Evolutionary conservation across 1,140 invertebrate genomes (phyloP), one percentile per base, ranked within the genome.

Genomic region (Heterodera schachtii): DNA sequence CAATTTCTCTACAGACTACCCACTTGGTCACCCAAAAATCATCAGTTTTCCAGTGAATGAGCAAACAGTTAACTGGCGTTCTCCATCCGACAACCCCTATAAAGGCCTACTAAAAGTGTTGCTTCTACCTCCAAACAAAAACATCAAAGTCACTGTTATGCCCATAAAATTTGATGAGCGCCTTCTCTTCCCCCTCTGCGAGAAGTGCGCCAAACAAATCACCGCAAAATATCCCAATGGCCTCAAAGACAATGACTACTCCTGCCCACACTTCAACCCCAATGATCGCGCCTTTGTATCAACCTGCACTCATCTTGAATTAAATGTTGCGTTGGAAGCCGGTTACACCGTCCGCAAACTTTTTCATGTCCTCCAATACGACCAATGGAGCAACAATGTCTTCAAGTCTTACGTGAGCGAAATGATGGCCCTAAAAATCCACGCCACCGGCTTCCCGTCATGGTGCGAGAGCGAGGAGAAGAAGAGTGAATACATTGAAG

Each of bases 101-200:
- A 60, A 66, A 60, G 75, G 75, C 2, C 44, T 77, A 11, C 43
- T 77, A 0, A 77, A 77, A 44, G 47, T 77, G 5, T 21, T 77
- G 7, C 46, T 77, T 9, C 19, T 60, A 21, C 75, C 75, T 5
- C 75, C 75, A 47, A 52, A 52, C 49, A n/a, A 73, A 2, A 73
- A 77, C 13, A 31, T 70, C 11, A 46, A 66, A 21, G 41, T 77
- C 71, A 52, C 75, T 9, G 75, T 77, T 31, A 77, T 77, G 21
- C 75, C 75, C 3, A 47, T 76, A 4, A 76, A 76, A 76, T 76
- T 76, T 71, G 75, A 76, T 43, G 75, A 76, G 7, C 44, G 75
- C 44, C 21, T 77, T n/a, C 13, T 77, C 7, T 77, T 77, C 13
- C 52, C 67, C 5, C 69, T 77, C 7, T 77, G 75, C 4, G 5